Evolutionary conservation across 2,888 invertebrate genomes (phyloP), one percentile per base, ranked within the genome.

Genomic region (Chironomus riparius): DNA sequence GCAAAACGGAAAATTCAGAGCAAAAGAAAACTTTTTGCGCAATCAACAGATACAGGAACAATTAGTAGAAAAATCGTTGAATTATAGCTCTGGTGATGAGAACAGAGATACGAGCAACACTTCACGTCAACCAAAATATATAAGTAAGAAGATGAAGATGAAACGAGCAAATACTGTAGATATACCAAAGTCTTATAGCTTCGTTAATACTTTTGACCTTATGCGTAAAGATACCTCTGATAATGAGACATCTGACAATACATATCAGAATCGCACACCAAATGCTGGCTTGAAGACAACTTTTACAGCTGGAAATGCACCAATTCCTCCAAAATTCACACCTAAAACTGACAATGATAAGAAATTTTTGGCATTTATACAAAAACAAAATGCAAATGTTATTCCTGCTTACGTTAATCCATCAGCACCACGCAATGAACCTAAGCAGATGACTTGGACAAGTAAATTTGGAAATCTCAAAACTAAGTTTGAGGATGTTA

Each of bases 121-220:
- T 47, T 7, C 47, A 21, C 47, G 68, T 47, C 21, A 18, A 12
- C 18, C 68, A 12, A 76, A 76, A 56, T 76, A 76, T 24, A 85
- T 85, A 71, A 87, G 86, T 77, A 91, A 91, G 79, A 92, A 92
- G 81, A 85, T 90, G 24, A 89, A 91, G 79, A 92, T 94, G 90
- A 94, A 94, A 83, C 88, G 94, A 15, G 94, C 94, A 3, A 95
- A 95, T 79, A 95, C 95, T 1, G 93, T 94, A 78, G 94, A 94
- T 81, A 93, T 94, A 81, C 93, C 94, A 0, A 92, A 92, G 80
- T 88, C 89, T 0, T 82, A 82, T 72, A 81, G 80, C 74, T 83
- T 81, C 24, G 80, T 80, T 78, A 87, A 83, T 24, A 87, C 85
- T n/a, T 86, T 86, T 22, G 87, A 88, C 80, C 84, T 85, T 69